Base-by-base conservation (phyloP, 2,888 invertebrate species). In the Acronicta leporina region DNA sequence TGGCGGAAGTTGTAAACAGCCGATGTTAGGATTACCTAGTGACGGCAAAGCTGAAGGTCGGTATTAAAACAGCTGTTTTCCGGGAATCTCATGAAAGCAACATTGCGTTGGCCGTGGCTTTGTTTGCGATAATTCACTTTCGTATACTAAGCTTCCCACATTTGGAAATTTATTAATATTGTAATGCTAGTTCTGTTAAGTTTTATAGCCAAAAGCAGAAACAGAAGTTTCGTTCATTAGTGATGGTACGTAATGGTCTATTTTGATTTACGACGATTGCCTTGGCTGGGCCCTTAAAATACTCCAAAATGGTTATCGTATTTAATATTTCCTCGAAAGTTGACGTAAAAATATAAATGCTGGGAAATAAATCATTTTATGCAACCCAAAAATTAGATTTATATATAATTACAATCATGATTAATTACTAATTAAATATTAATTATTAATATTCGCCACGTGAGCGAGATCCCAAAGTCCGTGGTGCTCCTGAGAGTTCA, bases 1-100 rank as follows among this genome's bases (percentile, higher is more conserved):
- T 62, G 46, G 52, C 50, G 73, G 74, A 68, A 70, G 72, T 62
- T 68, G 63, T 75, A 48, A 60, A 58, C 6, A 5, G n/a, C 46
- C 60, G 42, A 65, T 47, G 63, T 71, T 47, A 63, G 56, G 46
- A 60, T 64, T 62, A 53, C 63, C 42, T 51, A 16, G 42, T 33
- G 40, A 35, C 46, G 15, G 16, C n/a, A 57, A 69, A 74, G 60
- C 61, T 67, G 59, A 69, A 74, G 62, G 62, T 67, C 43, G 44
- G 53, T 50, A 10, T 33, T 42, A 33, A 45, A 53, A 59, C 48
- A 73, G 61, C 52, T 62, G 64, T 54, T 33, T 71, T 67, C 63
- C 35, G 40, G 47, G 56, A 65, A 72, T 58, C 51, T 14, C 35
- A 33, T 42, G 11, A 43, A 42, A 14, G n/a, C 44, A 53, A 16